phyloP scores from a whole-genome alignment of 2,888 invertebrate species.

The Branchipolynoe longqiensis region DNA sequence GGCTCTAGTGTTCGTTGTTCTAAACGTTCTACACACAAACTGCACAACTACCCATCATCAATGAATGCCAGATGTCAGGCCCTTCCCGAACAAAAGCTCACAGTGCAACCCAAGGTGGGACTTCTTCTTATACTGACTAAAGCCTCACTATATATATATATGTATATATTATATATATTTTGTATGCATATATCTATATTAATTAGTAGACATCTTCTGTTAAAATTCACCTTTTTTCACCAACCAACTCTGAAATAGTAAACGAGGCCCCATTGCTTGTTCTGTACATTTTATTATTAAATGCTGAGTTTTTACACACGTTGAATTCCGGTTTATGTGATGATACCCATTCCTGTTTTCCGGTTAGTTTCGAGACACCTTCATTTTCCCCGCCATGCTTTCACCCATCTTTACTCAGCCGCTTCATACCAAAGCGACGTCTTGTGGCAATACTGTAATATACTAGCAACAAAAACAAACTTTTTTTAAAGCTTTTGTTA shows the following conservation, averaged over 20 bases:
- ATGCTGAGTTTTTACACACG: constrained; percentile 17
- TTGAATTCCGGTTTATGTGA: constrained; percentile 16
- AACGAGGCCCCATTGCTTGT: constrained; percentile 1
- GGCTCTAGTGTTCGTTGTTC: too few species aligned
- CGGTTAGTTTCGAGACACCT: neutral
- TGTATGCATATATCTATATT: too few species aligned
- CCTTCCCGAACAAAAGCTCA: constrained; percentile 35
- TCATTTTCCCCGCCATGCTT: constrained; percentile 20
- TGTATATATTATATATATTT: constrained; percentile 10
- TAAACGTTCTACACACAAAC: constrained; percentile 39
- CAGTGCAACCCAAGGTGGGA: constrained; percentile 48
- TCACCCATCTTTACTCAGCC: constrained; percentile 18
- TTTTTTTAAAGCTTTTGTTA: too few species aligned
- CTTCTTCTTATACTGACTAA: constrained; percentile 41
- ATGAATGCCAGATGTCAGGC: constrained; percentile 6
- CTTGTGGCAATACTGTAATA: neutral
- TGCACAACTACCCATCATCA: constrained; percentile 30
- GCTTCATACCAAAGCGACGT: too few species aligned
- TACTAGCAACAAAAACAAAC: neutral
- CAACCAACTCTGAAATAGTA: neutral
- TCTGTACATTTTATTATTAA: constrained; percentile 11
- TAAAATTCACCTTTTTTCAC: constrained; percentile 11
- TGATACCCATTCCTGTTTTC: too few species aligned
- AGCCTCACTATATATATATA: constrained; percentile 35
- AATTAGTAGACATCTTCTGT: constrained; percentile 35